Conservation (phyloP, 2,888 invertebrate genomes). For the Plebejus anna region DNA sequence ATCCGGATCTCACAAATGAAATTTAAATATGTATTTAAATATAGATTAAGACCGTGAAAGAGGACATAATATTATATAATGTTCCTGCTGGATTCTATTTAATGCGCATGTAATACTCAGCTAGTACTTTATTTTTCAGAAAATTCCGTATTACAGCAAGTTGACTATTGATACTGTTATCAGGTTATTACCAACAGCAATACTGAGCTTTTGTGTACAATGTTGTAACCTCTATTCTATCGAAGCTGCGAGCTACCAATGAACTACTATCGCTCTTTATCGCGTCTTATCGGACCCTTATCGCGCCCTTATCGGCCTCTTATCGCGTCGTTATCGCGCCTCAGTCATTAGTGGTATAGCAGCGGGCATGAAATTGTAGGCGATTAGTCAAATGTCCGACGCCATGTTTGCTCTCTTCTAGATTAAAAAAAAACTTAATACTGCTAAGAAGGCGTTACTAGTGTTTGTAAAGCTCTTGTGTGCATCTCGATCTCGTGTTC, state of each 20-base stretch:
- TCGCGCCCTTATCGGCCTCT: conserved; percentile 45
- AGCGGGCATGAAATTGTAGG: conserved; percentile 47
- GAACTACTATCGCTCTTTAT: conserved; percentile 42
- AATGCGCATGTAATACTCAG: too few relatives aligned
- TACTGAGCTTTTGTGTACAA: conserved; percentile 11
- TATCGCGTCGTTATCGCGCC: conserved; percentile 45
- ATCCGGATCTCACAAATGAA: too few relatives aligned
- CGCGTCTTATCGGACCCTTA: conserved; percentile 40
- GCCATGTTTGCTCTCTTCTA: neutral
- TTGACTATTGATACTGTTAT: neutral
- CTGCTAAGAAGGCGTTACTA: too few relatives aligned
- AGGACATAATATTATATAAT: too few relatives aligned
- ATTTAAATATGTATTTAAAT: too few relatives aligned
- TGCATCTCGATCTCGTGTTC: too few relatives aligned
- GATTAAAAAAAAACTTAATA: neutral
- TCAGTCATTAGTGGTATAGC: conserved; percentile 50
- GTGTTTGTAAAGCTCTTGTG: too few relatives aligned
- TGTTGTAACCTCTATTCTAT: conserved; percentile 22
- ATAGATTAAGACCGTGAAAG: too few relatives aligned
- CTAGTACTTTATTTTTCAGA: neutral
- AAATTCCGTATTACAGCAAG: neutral
- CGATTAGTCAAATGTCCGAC: conserved; percentile 28
- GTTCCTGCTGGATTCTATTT: too few relatives aligned
- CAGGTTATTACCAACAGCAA: neutral
- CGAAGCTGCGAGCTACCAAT: conserved; percentile 31